Percentiles rank a stretch among this genome's conserved stretches.
Conservation (phyloP, 2,113 vertebrate species). For the Bostrychus sinensis region DNA sequence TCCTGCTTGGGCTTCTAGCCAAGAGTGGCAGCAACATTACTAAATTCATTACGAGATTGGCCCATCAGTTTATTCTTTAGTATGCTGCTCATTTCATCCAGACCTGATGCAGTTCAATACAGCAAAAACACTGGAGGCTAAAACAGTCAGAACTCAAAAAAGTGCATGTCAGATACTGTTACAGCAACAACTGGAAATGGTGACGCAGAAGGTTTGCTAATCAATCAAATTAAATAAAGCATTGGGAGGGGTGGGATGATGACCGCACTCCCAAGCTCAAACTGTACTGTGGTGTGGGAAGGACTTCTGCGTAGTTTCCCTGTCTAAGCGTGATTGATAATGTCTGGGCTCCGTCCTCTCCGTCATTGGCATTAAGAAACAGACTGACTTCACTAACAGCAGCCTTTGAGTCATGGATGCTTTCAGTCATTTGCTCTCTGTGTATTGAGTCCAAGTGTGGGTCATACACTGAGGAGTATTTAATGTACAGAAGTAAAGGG, state of each 20-base stretch:
- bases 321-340: slow-evolving; percentile 59
- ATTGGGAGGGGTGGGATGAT: slow-evolving; percentile 21
- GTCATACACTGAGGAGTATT: background rate
- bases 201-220: slow-evolving; percentile 39
- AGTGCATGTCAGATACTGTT: slow-evolving; percentile 8
- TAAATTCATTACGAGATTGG: slow-evolving; percentile 47
- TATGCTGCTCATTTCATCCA: slow-evolving; percentile 27
- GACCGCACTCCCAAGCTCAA: slow-evolving; percentile 16
- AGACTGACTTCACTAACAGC: slow-evolving; percentile 39
- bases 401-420: slow-evolving; percentile 6
- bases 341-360: slow-evolving; percentile 60
- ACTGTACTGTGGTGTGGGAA: background rate
- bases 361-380: slow-evolving; percentile 48
- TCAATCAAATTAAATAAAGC: slow-evolving; percentile 32
- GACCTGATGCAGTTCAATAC: slow-evolving; percentile 17
- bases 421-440: background rate
- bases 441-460: background rate
- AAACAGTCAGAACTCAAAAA: slow-evolving; percentile 5
- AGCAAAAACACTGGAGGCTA: background rate
- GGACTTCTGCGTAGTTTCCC: slow-evolving; percentile 50
- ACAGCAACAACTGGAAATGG: slow-evolving; percentile 34
- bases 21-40: slow-evolving; percentile 16
- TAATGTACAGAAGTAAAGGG: background rate
- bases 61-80: slow-evolving; percentile 8
- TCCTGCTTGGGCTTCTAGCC: slow-evolving; percentile 8